Evolutionary conservation across 2,113 vertebrate species (phyloP), one percentile per base, ranked within the genome.

Genomic region (Sinocyclocheilus rhinocerous): DNA sequence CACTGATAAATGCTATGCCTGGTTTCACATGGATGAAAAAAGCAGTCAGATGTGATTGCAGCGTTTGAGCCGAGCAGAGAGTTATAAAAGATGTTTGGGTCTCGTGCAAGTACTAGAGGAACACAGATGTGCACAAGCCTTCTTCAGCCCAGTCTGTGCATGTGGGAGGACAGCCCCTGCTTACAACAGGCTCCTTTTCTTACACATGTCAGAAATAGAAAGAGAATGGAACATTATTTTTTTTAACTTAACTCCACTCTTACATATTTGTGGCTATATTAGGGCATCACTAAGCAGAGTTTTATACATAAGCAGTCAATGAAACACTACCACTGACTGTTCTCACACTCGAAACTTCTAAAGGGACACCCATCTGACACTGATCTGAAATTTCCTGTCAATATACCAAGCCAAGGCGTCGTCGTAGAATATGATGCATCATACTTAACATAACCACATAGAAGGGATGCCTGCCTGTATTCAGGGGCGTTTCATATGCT

Each of bases 361-460:
- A 26, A 67, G 72, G 72, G 6, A 16, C 84, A 82, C 78, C 86
- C 83, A 36, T 73, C 67, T 84, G 86, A 39, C 78, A 33, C 76
- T 87, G 81, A 85, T 91, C 90, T 85, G 89, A 89, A 92, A 94
- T 91, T 92, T 93, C 89, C 89, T 89, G 63, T 26, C 63, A 65
- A 84, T 91, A 93, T 91, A 92, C 76, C 76, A 92, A 65, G 90
- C 87, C 82, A 75, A 84, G 39, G 11, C 36, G 55, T 20, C 16
- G 3, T 88, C 61, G 84, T 82, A 83, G 82, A 86, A 87, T 76
- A 85, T 65, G 59, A 90, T 81, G 90, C 80, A 88, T 91, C 90
- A 89, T 90, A 92, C 81, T 20, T 22, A 45, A 76, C 78, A 85
- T 63, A 87, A 89, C 72, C 20, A 29, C 67, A 86, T 65, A 84